Conservation (phyloP, 2,888 invertebrate genomes). For the Sinohyriopsis cumingii region DNA sequence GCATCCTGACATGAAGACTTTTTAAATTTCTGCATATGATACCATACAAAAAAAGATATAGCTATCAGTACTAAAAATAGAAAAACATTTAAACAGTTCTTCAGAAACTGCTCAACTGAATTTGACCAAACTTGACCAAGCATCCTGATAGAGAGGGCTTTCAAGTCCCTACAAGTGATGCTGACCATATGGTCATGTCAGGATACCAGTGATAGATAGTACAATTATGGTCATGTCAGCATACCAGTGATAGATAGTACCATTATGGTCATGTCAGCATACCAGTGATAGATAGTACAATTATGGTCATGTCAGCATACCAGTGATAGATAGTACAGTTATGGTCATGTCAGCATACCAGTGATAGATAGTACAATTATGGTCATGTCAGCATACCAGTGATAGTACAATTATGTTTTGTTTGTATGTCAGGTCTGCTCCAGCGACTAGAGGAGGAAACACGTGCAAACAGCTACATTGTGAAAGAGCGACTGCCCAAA, state of each 20-base stretch:
- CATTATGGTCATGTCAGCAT: neutral
- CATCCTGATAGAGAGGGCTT: too few relatives aligned
- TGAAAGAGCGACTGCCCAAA: constrained; percentile 85
- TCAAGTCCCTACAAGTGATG: too few relatives aligned
- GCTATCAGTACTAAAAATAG: too few relatives aligned
- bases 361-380: neutral
- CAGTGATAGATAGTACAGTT: neutral
- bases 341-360: neutral
- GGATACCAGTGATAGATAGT: neutral
- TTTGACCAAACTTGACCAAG: too few relatives aligned
- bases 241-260: neutral
- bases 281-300: neutral
- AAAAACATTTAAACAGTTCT: too few relatives aligned
- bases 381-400: neutral
- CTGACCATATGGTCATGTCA: neutral
- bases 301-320: neutral
- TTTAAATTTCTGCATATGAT: too few relatives aligned
- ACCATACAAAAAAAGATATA: too few relatives aligned
- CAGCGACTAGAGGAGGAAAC: constrained; percentile 85
- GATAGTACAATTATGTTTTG: neutral
- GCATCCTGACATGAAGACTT: too few relatives aligned
- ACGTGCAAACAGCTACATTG: constrained; percentile 83
- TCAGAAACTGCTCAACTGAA: too few relatives aligned
- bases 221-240: neutral
- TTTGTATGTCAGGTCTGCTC: constrained; percentile 75